phyloP scores from a whole-genome alignment of 1,140 invertebrate species.

The Scaptomyza montana region DNA sequence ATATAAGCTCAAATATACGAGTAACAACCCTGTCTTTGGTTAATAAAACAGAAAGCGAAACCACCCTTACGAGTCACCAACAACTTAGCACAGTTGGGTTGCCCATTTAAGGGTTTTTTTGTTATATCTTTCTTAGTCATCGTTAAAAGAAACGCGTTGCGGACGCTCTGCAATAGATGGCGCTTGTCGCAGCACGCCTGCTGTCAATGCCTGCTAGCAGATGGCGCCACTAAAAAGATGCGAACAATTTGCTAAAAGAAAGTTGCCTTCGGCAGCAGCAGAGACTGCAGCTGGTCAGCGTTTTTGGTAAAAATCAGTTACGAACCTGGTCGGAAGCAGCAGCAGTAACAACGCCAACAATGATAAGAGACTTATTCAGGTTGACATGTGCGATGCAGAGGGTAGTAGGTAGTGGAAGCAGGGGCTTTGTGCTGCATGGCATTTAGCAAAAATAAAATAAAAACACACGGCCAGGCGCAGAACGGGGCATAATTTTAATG shows the following conservation, averaged over 20 bases:
- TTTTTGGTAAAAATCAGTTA: not conserved
- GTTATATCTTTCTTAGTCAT: constrained; percentile 6
- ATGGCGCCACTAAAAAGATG: constrained; percentile 44
- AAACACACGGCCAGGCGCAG: constrained; percentile 1
- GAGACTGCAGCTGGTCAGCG: constrained; percentile 1
- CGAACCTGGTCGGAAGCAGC: not conserved
- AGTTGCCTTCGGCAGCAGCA: not conserved
- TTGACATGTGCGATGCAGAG: constrained; percentile 41
- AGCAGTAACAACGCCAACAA: not conserved
- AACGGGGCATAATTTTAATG: constrained; percentile 53
- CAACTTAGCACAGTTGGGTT: constrained; percentile 15
- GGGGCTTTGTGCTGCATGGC: not conserved
- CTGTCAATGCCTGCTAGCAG: constrained; percentile 15
- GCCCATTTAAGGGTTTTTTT: constrained; percentile 5
- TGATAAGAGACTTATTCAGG: constrained; percentile 32
- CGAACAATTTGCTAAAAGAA: constrained; percentile 5
- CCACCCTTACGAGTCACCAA: constrained; percentile 39
- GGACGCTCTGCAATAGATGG: constrained; percentile 53
- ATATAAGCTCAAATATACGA: not conserved
- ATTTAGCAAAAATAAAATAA: not conserved
- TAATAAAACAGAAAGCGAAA: constrained; percentile 21
- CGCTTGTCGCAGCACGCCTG: constrained; percentile 22
- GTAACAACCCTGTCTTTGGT: constrained; percentile 54
- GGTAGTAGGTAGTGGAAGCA: not conserved
- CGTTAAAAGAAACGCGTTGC: constrained; percentile 45